Evolutionary conservation across 2,113 vertebrate genomes (phyloP), one percentile per base, ranked within the genome.

Genomic region (Steatornis caripensis): DNA sequence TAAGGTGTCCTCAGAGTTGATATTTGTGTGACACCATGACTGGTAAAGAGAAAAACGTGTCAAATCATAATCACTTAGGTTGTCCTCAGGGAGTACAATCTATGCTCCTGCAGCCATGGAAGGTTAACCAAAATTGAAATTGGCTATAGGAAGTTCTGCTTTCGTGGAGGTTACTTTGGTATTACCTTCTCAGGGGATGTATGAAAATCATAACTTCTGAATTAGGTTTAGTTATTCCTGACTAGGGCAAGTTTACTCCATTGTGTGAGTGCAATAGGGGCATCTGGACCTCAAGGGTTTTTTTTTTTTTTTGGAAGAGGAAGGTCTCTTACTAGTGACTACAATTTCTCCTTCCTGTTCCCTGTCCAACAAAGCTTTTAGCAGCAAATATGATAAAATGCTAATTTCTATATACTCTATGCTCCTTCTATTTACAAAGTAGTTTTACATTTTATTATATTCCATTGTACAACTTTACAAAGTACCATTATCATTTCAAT

Each of bases 401-500:
- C 57, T 82, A 32, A 85, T 49, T 79, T 91, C 72, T 93, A 69
- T 82, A 91, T 84, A 84, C 29, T 69, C 61, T 89, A 76, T 7
- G 69, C 39, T 92, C 53, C 79, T 96, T 95, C 83, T 93, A 97
- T 96, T 95, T 98, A 97, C 97, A 97, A 97, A 98, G 95, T 89
- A 92, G 64, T 88, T 98, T 97, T 91, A 97, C 94, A 93, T 94
- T 98, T 98, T 98, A 98, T 98, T 98, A 97, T 96, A 94, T 97
- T 93, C 97, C 97, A 98, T 97, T 97, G 96, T 96, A 98, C 96
- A 98, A 88, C 84, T 98, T 97, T 98, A 98, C 97, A 98, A 3
- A 87, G 94, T 95, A 95, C 86, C 4, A 0, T 90, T 82, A 72
- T 57, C 24, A 36, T 72, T 92, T 83, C 16, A 36, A 96, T 91